Evolutionary conservation across 2,113 vertebrate genomes (phyloP), one percentile per base, ranked within the genome.

Genomic region (Leptodactylus fuscus): DNA sequence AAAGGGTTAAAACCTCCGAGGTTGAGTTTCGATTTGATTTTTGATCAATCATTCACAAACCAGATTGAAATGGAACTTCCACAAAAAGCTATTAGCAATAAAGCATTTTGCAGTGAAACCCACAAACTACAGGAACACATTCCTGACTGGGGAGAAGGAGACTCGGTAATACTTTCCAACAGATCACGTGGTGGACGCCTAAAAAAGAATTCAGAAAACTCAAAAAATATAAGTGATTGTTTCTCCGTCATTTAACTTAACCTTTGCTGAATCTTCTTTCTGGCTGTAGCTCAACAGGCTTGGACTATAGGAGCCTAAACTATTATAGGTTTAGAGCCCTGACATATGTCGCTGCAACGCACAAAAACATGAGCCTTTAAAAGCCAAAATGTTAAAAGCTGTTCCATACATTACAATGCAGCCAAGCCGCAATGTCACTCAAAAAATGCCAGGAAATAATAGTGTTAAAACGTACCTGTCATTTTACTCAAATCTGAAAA

Each of bases 1-100:
- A n/a, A 7, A 22, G 32, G 32, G 60, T 29, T 65, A 8, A 32
- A 65, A 65, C 10, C 60, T 65, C 6, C 5, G 62, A 67, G 15
- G 16, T 13, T 15, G 24, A 9, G 6, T 67, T 29, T 34, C 29
- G 13, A 34, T 67, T 34, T 67, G 29, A 34, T 67, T 67, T 67
- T 67, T 67, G 29, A 67, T 67, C 29, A 34, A 67, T 71, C 65
- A 69, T 34, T 34, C 20, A 1, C 29, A 71, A 71, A 71, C 69
- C 36, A 71, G 36, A 41, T 12, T 71, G 20, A 71, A 71, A 71
- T 41, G 8, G 36, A 71, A 41, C 36, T 67, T 7, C 34, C 62
- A 41, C 20, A 18, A 69, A 27, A 71, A 71, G 34, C 69, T 41
- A 41, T 41, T 71, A 38, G 69, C 36, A 71, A 71, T 10, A 71